Evolutionary conservation across 2,113 vertebrate species (phyloP).

Genomic region (Pungitius pungitius): DNA sequence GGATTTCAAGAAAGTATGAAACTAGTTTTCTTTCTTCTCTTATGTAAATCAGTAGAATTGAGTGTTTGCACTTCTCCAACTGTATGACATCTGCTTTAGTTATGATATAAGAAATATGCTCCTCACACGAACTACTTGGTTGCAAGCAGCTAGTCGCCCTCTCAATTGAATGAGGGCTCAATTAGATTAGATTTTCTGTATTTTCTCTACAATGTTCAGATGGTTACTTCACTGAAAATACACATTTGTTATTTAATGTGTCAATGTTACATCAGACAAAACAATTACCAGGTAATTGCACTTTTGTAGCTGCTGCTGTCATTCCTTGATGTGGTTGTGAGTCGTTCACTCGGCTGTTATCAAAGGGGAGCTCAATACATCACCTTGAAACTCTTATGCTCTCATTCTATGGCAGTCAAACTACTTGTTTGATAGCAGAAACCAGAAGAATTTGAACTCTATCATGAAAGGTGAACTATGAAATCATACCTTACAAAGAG

Average conservation of each 20-base stretch:
- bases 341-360: constrained; percentile 27
- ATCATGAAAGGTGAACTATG: constrained; percentile 65
- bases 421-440: constrained; percentile 46
- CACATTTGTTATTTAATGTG: not conserved
- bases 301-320: constrained; percentile 1
- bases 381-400: constrained; percentile 30
- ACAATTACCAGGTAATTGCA: constrained; percentile 8
- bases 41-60: not conserved
- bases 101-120: not conserved
- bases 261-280: constrained; percentile 8
- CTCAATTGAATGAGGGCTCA: not conserved
- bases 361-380: constrained; percentile 48
- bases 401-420: constrained; percentile 38
- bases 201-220: not conserved
- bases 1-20: not conserved
- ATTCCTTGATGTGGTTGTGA: constrained; percentile 31
- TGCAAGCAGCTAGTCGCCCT: not conserved
- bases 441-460: constrained; percentile 40
- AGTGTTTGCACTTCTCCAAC: not conserved
- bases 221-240: not conserved
- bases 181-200: not conserved
- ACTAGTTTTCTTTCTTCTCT: not conserved
- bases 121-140: not conserved
- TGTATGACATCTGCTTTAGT: not conserved
- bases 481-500: constrained; percentile 52